A percentile compares a stretch with the other conserved stretches of the same genome.
phyloP scores from a whole-genome alignment of 2,797 vertebrate genomes.

The Alectoris magna region DNA sequence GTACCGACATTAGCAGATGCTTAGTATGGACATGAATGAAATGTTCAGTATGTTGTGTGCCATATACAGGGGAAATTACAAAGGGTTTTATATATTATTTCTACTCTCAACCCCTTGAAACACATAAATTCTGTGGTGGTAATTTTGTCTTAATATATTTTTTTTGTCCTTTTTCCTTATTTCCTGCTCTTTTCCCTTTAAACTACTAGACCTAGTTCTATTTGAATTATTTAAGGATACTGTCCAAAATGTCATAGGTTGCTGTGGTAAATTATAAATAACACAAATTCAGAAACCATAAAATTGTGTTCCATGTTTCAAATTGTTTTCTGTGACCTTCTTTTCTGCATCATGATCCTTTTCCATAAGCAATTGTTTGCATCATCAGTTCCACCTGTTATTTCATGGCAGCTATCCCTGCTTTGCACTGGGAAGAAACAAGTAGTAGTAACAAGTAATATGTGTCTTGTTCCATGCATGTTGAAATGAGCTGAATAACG shows the following conservation, averaged over 20 bases:
- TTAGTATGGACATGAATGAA: background rate
- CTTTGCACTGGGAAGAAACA: background rate
- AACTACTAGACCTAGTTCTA: background rate
- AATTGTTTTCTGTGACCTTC: conserved; percentile 29
- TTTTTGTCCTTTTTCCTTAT: background rate
- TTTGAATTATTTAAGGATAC: conserved; percentile 10
- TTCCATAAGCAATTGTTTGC: background rate
- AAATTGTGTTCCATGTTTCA: conserved; percentile 13
- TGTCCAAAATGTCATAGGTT: background rate
- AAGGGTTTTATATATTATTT: background rate
- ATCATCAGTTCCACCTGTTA: conserved; percentile 23
- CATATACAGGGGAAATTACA: background rate
- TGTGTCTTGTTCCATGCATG: background rate
- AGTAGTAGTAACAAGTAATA: background rate
- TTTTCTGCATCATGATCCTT: background rate
- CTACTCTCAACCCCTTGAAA: background rate
- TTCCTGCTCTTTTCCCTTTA: background rate
- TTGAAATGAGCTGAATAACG: background rate
- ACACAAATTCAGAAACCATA: conserved; percentile 39
- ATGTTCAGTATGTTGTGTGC: background rate
- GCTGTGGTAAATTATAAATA: conserved; percentile 42
- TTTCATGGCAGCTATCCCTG: background rate
- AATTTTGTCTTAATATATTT: background rate
- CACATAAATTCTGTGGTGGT: background rate
- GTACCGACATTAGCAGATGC: conserved; percentile 15